A percentile compares a stretch with the other conserved stretches of the same genome.
Conservation (phyloP, 2,113 vertebrate species). For the Strix aluco region DNA sequence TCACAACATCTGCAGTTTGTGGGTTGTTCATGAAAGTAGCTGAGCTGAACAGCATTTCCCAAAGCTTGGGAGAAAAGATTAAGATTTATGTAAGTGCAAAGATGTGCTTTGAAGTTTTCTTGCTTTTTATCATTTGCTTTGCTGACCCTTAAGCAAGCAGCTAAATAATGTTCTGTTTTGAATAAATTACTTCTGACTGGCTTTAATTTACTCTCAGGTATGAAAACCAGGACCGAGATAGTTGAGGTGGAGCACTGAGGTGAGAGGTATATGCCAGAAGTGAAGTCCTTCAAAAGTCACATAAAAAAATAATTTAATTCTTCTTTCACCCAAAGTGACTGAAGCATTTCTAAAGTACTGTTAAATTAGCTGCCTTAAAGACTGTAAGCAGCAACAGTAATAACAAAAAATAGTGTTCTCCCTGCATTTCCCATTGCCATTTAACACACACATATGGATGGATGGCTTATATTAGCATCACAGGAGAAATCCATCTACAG, state of each 20-base stretch:
- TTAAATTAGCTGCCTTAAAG: neutral
- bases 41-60: slow-evolving; percentile 9
- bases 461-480: neutral
- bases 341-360: neutral
- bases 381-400: neutral
- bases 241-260: neutral
- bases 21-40: neutral
- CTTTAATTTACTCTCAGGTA: neutral
- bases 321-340: neutral
- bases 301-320: neutral
- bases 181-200: neutral
- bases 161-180: neutral
- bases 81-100: neutral
- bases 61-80: neutral
- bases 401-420: neutral
- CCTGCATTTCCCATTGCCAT: neutral
- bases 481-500: neutral
- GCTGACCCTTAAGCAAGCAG: neutral
- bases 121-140: neutral
- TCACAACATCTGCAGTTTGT: neutral
- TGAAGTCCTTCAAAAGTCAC: neutral
- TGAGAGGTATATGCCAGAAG: neutral
- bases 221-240: neutral
- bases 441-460: neutral
- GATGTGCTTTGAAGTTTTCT: neutral